phyloP scores from a whole-genome alignment of 2,888 invertebrate species.

The Tiliacea aurago region DNA sequence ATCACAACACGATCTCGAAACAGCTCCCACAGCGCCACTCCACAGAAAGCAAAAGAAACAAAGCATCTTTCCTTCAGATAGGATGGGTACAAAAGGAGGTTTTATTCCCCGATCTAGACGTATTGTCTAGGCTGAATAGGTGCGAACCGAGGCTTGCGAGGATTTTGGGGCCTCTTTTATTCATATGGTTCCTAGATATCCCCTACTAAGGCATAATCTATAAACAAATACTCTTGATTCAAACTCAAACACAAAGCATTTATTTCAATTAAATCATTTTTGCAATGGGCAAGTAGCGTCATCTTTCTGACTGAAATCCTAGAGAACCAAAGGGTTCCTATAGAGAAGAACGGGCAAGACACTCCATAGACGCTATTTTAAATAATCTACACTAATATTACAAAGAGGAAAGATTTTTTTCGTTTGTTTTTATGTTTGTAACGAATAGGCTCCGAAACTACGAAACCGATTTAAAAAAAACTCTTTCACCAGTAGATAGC shows the following conservation, averaged over 20 bases:
- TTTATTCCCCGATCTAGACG: slow-evolving; percentile 65
- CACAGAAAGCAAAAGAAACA: slow-evolving; percentile 33
- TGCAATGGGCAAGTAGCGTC: too few relatives aligned
- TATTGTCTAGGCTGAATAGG: slow-evolving; percentile 65
- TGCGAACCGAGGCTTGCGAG: slow-evolving; percentile 58
- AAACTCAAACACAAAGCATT: not conserved
- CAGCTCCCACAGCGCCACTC: slow-evolving; percentile 12
- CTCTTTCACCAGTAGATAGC: too few relatives aligned
- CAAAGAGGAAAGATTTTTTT: too few relatives aligned
- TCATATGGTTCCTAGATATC: slow-evolving; percentile 61
- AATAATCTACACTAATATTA: too few relatives aligned
- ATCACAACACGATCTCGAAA: slow-evolving; percentile 28
- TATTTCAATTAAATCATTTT: too few relatives aligned
- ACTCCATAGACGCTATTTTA: too few relatives aligned
- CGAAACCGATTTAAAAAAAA: too few relatives aligned
- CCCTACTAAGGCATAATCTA: slow-evolving; percentile 44
- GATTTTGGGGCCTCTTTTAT: slow-evolving; percentile 69
- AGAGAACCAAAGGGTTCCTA: too few relatives aligned
- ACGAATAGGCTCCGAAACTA: too few relatives aligned
- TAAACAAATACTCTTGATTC: not conserved
- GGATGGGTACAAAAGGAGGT: slow-evolving; percentile 46
- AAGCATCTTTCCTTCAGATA: slow-evolving; percentile 41
- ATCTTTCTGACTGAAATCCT: too few relatives aligned
- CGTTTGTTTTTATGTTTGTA: too few relatives aligned
- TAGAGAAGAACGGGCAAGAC: too few relatives aligned